Percentiles rank a stretch among this genome's conserved stretches.
Conservation (phyloP, 2,888 invertebrate genomes). For the Andricus curvator region DNA sequence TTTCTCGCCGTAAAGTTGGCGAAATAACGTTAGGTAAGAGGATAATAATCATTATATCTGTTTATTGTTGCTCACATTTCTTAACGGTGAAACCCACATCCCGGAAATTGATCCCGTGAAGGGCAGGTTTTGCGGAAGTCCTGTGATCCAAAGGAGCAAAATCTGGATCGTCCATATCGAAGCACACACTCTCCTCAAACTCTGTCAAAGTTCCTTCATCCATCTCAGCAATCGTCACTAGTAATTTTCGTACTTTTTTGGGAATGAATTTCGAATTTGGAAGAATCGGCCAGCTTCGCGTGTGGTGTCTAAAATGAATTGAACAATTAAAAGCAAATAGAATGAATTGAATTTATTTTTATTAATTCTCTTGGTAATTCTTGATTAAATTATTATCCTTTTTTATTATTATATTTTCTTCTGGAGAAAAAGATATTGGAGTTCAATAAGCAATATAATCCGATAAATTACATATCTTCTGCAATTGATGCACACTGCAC, state of each 20-base stretch:
- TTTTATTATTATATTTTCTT: not conserved
- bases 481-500: no score
- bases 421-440: not conserved
- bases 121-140: slow-evolving; percentile 55
- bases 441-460: not conserved
- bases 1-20: not conserved
- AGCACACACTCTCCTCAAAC: slow-evolving; percentile 74
- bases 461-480: not conserved
- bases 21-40: not conserved
- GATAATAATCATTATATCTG: not conserved
- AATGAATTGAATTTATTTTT: not conserved
- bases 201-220: slow-evolving; percentile 69
- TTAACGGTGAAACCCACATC: slow-evolving; percentile 50
- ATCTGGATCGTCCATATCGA: slow-evolving; percentile 75
- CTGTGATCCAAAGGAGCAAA: slow-evolving; percentile 65
- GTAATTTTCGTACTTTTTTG: not conserved
- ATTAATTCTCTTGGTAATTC: not conserved
- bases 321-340: not conserved
- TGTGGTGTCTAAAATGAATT: not conserved
- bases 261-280: not conserved
- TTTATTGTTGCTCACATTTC: slow-evolving; percentile 52
- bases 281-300: not conserved
- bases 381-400: not conserved
- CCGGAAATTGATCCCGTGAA: slow-evolving; percentile 57
- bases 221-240: slow-evolving; percentile 5